Percentiles rank a stretch among this genome's conserved stretches.
These are phyloP conservation scores for Horisme vitalbata DNA, from an alignment of 2,888 invertebrate species.

Conservation along the genomic window DNA sequence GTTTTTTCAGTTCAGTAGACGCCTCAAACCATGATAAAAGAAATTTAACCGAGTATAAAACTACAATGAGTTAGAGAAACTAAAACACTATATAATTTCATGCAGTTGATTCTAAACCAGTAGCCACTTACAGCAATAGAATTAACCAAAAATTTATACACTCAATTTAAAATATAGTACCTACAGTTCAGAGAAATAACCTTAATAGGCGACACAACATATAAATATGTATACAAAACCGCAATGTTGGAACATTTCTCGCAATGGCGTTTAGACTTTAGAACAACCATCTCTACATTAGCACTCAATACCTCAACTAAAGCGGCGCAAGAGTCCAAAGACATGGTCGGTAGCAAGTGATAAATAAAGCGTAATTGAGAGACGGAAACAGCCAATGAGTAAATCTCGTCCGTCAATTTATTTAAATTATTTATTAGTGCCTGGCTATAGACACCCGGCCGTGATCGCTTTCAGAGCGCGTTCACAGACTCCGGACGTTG, in stretches of 20 bases:
- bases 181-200: constrained; percentile 5
- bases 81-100: background rate
- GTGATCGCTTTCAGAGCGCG: constrained; percentile 73
- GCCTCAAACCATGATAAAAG: too few species aligned
- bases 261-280: constrained; percentile 23
- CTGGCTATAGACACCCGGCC: constrained; percentile 79
- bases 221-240: constrained; percentile 13
- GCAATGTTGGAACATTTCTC: constrained; percentile 14
- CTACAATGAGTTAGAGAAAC: background rate
- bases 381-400: constrained; percentile 82
- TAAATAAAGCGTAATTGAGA: constrained; percentile 82
- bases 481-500: constrained; percentile 73
- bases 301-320: constrained; percentile 38
- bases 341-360: constrained; percentile 73
- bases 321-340: constrained; percentile 55
- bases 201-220: constrained; percentile 9
- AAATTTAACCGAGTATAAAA: too few species aligned
- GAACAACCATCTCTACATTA: constrained; percentile 33
- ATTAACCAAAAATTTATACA: constrained; percentile 4
- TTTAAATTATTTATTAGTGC: constrained; percentile 83
- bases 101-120: background rate
- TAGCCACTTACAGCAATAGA: background rate
- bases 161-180: constrained; percentile 1
- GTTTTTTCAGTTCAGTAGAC: too few species aligned
- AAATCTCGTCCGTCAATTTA: constrained; percentile 83